A percentile compares a stretch with the other conserved stretches of the same genome.
Conservation (phyloP, 1,140 invertebrate species). For the Lordiphosa collinella region DNA sequence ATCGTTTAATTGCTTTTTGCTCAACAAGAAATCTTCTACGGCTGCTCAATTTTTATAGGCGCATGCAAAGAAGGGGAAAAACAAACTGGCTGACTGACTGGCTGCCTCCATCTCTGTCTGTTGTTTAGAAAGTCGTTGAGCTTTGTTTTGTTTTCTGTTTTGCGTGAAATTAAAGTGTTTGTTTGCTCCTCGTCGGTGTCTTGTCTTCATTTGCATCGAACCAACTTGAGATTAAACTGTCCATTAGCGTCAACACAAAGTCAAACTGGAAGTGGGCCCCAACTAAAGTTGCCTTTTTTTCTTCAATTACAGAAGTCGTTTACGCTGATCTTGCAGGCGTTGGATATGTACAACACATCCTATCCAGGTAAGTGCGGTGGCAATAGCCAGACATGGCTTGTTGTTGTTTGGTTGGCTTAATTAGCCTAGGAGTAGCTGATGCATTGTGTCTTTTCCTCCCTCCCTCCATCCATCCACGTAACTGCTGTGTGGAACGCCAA, state of each 20-base stretch:
- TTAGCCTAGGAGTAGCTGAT: slow-evolving; percentile 45
- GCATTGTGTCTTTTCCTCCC: slow-evolving; percentile 17
- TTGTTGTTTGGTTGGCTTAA: slow-evolving; percentile 68
- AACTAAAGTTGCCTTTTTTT: slow-evolving; percentile 30
- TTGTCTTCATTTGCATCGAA: slow-evolving; percentile 71
- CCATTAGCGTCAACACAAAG: slow-evolving; percentile 68
- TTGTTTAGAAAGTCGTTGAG: slow-evolving; percentile 62
- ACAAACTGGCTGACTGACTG: slow-evolving; percentile 32
- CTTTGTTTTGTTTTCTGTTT: slow-evolving; percentile 25
- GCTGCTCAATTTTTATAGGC: slow-evolving; percentile 45
- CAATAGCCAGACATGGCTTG: slow-evolving; percentile 46
- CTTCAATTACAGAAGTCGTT: slow-evolving; percentile 89
- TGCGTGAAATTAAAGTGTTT: slow-evolving; percentile 77
- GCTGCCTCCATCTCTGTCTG: slow-evolving; percentile 13
- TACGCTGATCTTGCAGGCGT: slow-evolving; percentile 93
- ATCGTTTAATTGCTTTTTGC: slow-evolving; percentile 76
- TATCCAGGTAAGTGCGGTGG: slow-evolving; percentile 83
- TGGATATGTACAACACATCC: slow-evolving; percentile 88
- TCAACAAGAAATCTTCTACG: slow-evolving; percentile 66
- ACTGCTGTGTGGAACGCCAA: slow-evolving; percentile 61
- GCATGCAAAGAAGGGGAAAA: slow-evolving; percentile 24
- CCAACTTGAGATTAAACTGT: slow-evolving; percentile 67
- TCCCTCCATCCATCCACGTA: slow-evolving; percentile 2
- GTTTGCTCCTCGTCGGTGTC: slow-evolving; percentile 10
- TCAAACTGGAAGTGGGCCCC: slow-evolving; percentile 21